Evolutionary conservation across 2,797 vertebrate genomes (phyloP).

Genomic region (Pipistrellus kuhlii): DNA sequence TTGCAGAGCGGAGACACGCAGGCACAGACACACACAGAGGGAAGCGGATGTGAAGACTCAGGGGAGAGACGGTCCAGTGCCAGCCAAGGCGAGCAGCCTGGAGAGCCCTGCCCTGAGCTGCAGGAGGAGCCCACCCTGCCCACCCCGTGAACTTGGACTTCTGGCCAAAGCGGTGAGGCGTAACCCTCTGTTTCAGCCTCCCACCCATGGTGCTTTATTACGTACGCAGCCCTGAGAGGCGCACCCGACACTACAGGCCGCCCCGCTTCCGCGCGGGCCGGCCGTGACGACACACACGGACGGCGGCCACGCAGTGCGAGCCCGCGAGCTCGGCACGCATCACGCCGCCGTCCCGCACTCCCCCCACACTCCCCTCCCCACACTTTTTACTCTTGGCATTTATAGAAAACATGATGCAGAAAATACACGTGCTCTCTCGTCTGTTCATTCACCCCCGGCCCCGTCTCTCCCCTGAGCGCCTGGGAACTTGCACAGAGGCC

Average conservation of each 20-base stretch:
- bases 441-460: neutral
- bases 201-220: neutral
- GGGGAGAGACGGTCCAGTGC: neutral
- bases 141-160: neutral
- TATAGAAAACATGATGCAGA: neutral
- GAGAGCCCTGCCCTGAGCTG: neutral
- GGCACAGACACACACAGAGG: neutral
- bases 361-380: neutral
- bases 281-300: neutral
- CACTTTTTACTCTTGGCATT: neutral
- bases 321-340: fast-evolving
- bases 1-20: neutral
- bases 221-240: too few relatives aligned
- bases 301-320: neutral
- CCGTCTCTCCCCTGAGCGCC: too few relatives aligned
- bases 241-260: neutral
- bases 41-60: neutral
- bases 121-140: neutral
- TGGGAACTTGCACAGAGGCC: neutral
- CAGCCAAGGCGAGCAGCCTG: neutral
- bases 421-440: neutral
- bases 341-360: neutral
- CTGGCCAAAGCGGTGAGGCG: neutral
- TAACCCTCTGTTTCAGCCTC: neutral
- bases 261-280: neutral